Percentiles rank a stretch among this genome's conserved stretches.
These are phyloP conservation scores for Caretta caretta DNA, from an alignment of 2,113 vertebrate species.

Conservation along the genomic window DNA sequence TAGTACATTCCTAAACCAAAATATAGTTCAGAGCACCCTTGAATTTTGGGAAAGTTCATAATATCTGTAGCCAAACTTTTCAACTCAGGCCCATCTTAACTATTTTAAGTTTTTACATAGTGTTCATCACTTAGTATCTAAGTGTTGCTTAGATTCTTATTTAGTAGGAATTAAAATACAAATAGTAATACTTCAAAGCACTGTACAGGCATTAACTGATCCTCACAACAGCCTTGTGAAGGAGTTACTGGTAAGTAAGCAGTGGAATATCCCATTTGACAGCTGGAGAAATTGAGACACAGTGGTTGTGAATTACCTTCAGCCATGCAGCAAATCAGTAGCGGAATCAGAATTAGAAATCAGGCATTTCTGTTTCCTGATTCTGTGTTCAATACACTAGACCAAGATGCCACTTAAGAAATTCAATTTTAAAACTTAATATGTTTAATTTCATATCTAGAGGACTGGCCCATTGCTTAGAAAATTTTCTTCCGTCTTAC, in stretches of 20 bases:
- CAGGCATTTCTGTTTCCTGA: neutral
- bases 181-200: neutral
- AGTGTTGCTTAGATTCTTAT: neutral
- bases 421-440: neutral
- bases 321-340: neutral
- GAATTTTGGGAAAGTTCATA: neutral
- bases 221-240: neutral
- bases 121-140: neutral
- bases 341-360: neutral
- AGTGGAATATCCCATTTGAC: rapidly evolving
- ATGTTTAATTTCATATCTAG: neutral
- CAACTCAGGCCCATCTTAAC: neutral
- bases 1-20: neutral
- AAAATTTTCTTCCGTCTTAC: slow-evolving; percentile 29
- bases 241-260: slow-evolving; percentile 43
- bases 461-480: neutral
- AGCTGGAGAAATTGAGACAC: neutral
- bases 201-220: neutral
- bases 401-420: neutral
- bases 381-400: neutral
- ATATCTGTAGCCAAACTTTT: neutral
- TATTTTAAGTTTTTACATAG: neutral
- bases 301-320: rapidly evolving
- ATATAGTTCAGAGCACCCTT: neutral
- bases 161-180: neutral